phyloP scores from a whole-genome alignment of 2,113 vertebrate genomes.

The Smithornis capensis region DNA sequence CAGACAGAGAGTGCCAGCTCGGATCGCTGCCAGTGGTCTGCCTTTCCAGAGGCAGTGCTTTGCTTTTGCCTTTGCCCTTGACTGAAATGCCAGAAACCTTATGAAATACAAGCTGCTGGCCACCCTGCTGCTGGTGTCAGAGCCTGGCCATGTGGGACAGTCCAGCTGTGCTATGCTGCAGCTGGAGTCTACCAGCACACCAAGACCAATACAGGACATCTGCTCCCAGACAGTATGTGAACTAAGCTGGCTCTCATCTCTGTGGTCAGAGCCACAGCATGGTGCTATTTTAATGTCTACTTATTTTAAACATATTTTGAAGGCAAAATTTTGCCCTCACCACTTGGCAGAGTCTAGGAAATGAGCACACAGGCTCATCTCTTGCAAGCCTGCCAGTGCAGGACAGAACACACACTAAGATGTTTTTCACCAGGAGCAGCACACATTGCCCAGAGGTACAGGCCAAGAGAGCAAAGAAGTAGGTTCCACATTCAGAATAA shows the following conservation, averaged over 20 bases:
- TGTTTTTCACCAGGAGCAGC: not conserved
- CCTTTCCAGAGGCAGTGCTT: not conserved
- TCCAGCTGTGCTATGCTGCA: slow-evolving; percentile 12
- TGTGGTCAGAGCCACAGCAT: slow-evolving; percentile 27
- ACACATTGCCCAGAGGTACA: not conserved
- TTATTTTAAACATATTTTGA: slow-evolving; percentile 33
- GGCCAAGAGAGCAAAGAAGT: not conserved
- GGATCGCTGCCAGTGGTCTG: fast-evolving
- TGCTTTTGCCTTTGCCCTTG: not conserved
- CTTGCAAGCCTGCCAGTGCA: not conserved
- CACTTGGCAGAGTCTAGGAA: not conserved
- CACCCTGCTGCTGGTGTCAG: slow-evolving; percentile 20
- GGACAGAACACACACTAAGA: not conserved
- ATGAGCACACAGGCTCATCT: not conserved
- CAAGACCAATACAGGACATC: not conserved
- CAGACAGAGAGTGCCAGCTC: not conserved
- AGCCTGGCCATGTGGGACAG: not conserved
- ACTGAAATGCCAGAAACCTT: not conserved
- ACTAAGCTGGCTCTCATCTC: slow-evolving; percentile 8
- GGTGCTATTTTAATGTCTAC: slow-evolving; percentile 2
- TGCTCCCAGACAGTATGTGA: not conserved
- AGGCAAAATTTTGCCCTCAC: not conserved
- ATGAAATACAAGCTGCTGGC: not conserved
- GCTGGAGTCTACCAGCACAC: not conserved
- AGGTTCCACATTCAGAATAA: not conserved